Base-by-base conservation (phyloP, 2,888 invertebrate genomes). In the Drosophila setosimentum region DNA sequence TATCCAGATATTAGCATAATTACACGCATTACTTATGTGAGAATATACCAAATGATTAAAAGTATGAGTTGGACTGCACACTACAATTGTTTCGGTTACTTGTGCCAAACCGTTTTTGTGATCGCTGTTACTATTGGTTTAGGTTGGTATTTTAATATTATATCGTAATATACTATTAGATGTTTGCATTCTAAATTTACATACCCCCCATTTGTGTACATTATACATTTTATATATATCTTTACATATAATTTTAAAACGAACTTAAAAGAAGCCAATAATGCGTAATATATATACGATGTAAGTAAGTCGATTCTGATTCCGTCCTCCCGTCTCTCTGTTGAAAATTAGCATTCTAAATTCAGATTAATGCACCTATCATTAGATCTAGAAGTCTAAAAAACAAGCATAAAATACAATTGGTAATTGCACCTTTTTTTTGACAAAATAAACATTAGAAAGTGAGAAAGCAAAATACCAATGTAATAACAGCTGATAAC, bases 61-160 rank as follows among this genome's bases (percentile, higher is more conserved):
- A 81, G 65, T 51, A 80, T 60, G 72, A 51, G 45, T 49, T 35
- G 50, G 50, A 60, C 30, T 33, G 18, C 45, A 16, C 54, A 21
- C 35, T 49, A 50, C 50, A 53, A 49, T 57, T 54, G 58, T 49
- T 58, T 64, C 24, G 29, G 49, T 55, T 66, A 71, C 72, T 61
- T 72, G 55, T 66, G 73, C 45, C 69, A 64, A 63, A 50, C 55
- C n/a, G 37, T 68, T 57, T 10, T 78, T 57, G 49, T 68, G 6
- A 48, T 79, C 64, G 59, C 68, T 42, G 49, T 82, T 62, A 63
- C 65, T 32, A 37, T 69, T 33, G 63, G 61, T 48, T 53, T 82
- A 55, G 80, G 80, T 80, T 66, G 32, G 80, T 80, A 82, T 70
- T 61, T 55, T 45, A 68, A 32, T 42, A 54, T 64, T 37, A 11